Evolutionary conservation across 53 echinoderm and acorn worm genomes (phyloP), one percentile per base, ranked within the genome.

Genomic region (Arbacia lixula): DNA sequence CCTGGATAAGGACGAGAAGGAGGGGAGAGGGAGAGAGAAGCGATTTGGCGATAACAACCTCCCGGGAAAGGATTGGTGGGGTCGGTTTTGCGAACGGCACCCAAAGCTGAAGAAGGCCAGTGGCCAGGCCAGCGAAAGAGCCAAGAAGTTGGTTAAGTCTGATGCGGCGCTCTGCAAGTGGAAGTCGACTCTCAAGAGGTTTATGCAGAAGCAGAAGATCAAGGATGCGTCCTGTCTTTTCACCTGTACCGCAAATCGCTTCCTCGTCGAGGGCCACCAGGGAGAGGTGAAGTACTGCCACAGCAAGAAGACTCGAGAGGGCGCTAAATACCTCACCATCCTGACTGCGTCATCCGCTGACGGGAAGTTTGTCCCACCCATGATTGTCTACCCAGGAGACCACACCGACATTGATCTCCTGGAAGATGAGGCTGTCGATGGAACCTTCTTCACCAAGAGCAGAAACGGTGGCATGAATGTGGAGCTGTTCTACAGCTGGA

Each of bases 401-500:
- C 40, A 40, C 4, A 3, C 19, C 3, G 82, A 63, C 17, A 29
- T 77, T 21, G 64, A 81, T 63, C 29, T 63, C 12, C 34, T 81
- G 3, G 82, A 81, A 33, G 82, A 81, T 29, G 82, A 81, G 29
- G 82, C 82, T 0, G 50, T 81, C 28, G 83, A 83, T 22, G 82
- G 82, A 19, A 56, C 72, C 6, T 54, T 58, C 56, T 82, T 88
- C 72, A 49, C 68, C 41, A 54, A 36, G 21, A 68, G 82, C 34
- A 36, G 37, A 1, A 82, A 81, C 34, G 83, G 88, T 14, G 81
- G 68, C 40, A 58, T 88, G 60, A 69, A 24, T 37, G 81, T 81
- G 16, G 88, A 66, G 36, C 51, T 87, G 19, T 87, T 87, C 69
- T 87, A 52, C 58, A 66, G 76, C 14, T 87, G 81, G 79, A 83